Conservation (phyloP, 35 echinoderm and acorn worm species). For the Strongylocentrotus purpuratus region DNA sequence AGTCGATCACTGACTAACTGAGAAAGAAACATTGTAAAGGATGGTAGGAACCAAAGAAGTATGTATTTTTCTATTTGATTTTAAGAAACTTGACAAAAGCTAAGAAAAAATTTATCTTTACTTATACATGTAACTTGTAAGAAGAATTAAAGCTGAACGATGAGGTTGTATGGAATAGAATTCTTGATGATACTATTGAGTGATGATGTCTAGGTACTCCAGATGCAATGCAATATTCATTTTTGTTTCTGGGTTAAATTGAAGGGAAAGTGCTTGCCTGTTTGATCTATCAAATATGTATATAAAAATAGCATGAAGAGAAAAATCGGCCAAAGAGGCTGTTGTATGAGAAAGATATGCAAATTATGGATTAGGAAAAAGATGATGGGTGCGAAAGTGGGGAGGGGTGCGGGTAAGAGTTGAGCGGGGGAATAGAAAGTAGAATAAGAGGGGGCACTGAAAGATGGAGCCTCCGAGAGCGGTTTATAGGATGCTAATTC, state of each 20-base stretch:
- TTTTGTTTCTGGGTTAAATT: not conserved
- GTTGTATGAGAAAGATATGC: not conserved
- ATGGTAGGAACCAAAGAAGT: not conserved
- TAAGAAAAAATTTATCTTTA: not conserved
- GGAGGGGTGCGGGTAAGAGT: not conserved
- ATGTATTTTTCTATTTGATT: not conserved
- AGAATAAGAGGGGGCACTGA: not conserved
- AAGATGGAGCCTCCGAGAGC: not conserved
- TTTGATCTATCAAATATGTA: constrained; percentile 8
- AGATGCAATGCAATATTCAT: constrained; percentile 4
- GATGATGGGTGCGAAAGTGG: not conserved
- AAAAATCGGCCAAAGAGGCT: not conserved
- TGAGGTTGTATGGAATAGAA: not conserved
- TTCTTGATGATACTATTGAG: not conserved
- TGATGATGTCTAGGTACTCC: not conserved
- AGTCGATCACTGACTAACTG: too few relatives aligned
- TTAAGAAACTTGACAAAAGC: not conserved
- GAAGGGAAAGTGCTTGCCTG: not conserved
- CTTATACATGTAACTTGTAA: too few relatives aligned
- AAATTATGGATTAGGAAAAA: not conserved
- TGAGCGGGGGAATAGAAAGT: not conserved
- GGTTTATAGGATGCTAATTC: not conserved
- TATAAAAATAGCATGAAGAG: not conserved
- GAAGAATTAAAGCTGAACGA: not conserved
- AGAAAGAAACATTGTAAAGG: not conserved